Conservation (phyloP, 2,888 invertebrate species). For the Drosophila nigricruria region DNA sequence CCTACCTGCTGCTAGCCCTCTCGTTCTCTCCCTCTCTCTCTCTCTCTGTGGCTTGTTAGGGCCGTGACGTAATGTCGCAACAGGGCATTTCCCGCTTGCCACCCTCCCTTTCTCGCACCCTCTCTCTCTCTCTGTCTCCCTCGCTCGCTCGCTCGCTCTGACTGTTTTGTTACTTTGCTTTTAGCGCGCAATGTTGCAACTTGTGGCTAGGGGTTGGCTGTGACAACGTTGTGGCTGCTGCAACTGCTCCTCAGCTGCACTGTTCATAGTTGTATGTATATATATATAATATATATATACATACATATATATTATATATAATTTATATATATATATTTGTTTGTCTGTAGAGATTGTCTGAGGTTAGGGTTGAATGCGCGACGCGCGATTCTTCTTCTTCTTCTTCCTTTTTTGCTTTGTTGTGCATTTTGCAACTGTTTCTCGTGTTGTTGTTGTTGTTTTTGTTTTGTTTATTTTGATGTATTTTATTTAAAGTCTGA, state of each 20-base stretch:
- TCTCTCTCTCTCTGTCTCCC: neutral
- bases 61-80: conserved; percentile 70
- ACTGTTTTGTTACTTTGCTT: conserved; percentile 28
- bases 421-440: conserved; percentile 7
- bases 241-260: conserved; percentile 42
- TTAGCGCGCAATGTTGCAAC: conserved; percentile 45
- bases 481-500: neutral
- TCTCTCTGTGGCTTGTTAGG: neutral
- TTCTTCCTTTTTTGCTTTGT: conserved; percentile 2
- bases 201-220: conserved; percentile 30
- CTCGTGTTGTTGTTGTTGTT: neutral
- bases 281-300: neutral
- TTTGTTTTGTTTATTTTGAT: neutral
- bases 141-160: conserved; percentile 4
- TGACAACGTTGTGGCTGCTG: conserved; percentile 62
- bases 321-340: neutral
- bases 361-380: conserved; percentile 82
- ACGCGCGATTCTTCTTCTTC: conserved; percentile 30
- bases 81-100: conserved; percentile 60
- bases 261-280: conserved; percentile 14
- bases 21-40: neutral
- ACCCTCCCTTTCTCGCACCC: neutral
- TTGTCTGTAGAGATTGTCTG: conserved; percentile 68
- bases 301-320: neutral
- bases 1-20: conserved; percentile 12